Percentiles rank a stretch among this genome's conserved stretches.
Evolutionary conservation across 1,140 invertebrate genomes (phyloP).

Genomic region (Chionoecetes opilio): DNA sequence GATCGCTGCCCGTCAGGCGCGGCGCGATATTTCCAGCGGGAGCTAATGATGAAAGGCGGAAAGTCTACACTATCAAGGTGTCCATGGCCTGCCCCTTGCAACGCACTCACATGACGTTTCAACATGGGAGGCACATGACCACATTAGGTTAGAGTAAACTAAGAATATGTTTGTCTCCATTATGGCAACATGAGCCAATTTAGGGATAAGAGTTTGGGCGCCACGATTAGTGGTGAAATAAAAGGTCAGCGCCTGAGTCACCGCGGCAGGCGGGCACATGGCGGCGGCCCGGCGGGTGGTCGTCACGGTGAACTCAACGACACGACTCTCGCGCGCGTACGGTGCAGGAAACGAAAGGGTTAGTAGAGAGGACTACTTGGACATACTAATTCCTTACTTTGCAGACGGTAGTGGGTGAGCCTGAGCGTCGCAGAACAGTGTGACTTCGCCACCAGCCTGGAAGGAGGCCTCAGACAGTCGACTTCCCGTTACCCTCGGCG

Average conservation of each 20-base stretch:
- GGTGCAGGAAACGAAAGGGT: neutral
- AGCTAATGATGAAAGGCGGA: conserved; percentile 53
- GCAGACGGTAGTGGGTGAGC: conserved; percentile 84
- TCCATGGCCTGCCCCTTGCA: neutral
- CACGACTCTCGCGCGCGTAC: too few relatives aligned
- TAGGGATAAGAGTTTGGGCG: too few relatives aligned
- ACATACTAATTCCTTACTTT: conserved; percentile 83
- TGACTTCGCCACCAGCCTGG: neutral
- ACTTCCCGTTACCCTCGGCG: conserved; percentile 69
- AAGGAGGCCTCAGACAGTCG: conserved; percentile 54
- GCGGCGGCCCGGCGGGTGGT: too few relatives aligned
- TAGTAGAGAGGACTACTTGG: neutral
- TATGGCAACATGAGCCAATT: too few relatives aligned
- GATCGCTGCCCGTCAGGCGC: conserved; percentile 57
- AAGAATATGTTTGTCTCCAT: too few relatives aligned
- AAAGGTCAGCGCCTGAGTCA: too few relatives aligned
- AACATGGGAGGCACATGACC: neutral
- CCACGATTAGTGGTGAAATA: too few relatives aligned
- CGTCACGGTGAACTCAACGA: too few relatives aligned
- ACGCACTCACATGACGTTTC: neutral
- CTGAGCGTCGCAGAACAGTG: conserved; percentile 82
- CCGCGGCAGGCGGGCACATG: too few relatives aligned
- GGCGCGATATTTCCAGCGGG: conserved; percentile 75
- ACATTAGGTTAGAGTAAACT: too few relatives aligned
- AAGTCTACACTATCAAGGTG: neutral